phyloP scores from a whole-genome alignment of 2,797 vertebrate genomes.

The Podarcis lilfordi region DNA sequence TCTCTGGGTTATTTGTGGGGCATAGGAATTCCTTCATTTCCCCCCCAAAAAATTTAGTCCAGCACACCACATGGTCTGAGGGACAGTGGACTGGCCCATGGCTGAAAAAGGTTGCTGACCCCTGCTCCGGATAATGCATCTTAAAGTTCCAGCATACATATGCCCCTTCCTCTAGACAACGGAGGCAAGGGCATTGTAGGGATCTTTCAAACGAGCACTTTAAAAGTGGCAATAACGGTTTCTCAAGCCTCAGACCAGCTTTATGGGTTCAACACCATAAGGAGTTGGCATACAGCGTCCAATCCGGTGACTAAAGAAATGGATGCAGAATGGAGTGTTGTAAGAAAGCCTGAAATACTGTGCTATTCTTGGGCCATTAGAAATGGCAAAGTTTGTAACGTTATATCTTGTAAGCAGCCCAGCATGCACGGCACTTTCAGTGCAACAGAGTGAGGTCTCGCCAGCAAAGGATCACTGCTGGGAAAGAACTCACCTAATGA shows the following conservation, averaged over 20 bases:
- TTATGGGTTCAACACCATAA: not conserved
- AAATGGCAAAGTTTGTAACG: conserved; percentile 53
- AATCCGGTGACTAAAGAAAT: not conserved
- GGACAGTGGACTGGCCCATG: too few relatives aligned
- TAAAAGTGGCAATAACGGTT: fast-evolving
- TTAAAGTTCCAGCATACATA: not conserved
- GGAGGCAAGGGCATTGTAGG: not conserved
- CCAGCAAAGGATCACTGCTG: conserved; percentile 41
- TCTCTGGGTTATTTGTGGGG: too few relatives aligned
- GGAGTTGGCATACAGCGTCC: not conserved
- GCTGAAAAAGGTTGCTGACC: too few relatives aligned
- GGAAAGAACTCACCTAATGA: conserved; percentile 1
- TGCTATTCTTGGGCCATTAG: conserved; percentile 47
- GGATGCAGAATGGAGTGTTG: not conserved
- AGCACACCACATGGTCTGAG: too few relatives aligned
- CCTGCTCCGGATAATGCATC: not conserved
- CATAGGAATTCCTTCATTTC: too few relatives aligned
- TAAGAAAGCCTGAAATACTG: not conserved
- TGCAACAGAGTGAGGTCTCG: conserved; percentile 45
- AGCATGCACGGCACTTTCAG: conserved; percentile 51
- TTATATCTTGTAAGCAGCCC: conserved; percentile 63
- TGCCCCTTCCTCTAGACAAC: not conserved
- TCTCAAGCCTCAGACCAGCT: not conserved
- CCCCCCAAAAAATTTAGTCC: too few relatives aligned
- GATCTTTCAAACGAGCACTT: not conserved